phyloP scores from a whole-genome alignment of 92 coral and sea anemone genomes.

The Parazoanthus swiftii region DNA sequence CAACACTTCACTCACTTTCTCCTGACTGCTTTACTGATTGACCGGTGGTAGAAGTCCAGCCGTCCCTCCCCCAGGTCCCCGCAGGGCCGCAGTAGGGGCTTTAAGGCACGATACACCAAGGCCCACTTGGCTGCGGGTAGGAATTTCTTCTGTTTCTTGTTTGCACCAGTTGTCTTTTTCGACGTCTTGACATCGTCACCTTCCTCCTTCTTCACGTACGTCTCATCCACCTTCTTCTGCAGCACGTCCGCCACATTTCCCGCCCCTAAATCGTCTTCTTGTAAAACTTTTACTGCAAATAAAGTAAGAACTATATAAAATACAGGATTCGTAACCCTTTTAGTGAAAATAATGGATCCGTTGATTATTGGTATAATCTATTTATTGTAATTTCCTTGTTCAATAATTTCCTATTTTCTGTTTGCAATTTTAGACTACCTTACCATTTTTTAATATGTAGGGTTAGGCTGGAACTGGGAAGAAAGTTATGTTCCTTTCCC shows the following conservation, averaged over 20 bases:
- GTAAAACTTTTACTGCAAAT: slow-evolving; percentile 21
- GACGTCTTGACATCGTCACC: slow-evolving; percentile 24
- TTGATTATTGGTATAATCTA: too few relatives aligned
- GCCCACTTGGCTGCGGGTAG: slow-evolving; percentile 99
- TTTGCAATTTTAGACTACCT: too few relatives aligned
- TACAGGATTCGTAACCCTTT: too few relatives aligned
- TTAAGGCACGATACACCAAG: slow-evolving; percentile 94
- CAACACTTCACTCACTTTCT: slow-evolving; percentile 67
- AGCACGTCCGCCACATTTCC: slow-evolving; percentile 80
- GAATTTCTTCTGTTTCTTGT: slow-evolving; percentile 63
- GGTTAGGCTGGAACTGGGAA: too few relatives aligned
- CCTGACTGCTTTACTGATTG: slow-evolving; percentile 97
- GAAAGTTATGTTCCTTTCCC: too few relatives aligned
- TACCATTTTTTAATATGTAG: too few relatives aligned
- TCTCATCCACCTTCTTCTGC: slow-evolving; percentile 91
- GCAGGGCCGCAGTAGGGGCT: slow-evolving; percentile 97
- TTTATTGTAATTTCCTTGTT: too few relatives aligned
- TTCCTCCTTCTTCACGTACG: slow-evolving; percentile 72
- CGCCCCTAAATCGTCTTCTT: slow-evolving; percentile 6
- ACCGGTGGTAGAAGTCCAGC: slow-evolving; percentile 95
- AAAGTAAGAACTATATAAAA: neutral
- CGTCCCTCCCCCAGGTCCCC: slow-evolving; percentile 99
- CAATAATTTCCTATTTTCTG: too few relatives aligned
- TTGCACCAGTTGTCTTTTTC: slow-evolving; percentile 15
- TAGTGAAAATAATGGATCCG: neutral